These are phyloP conservation scores for Petrolisthes manimaculis DNA, from an alignment of 2,888 invertebrate species.

Conservation along the genomic window DNA sequence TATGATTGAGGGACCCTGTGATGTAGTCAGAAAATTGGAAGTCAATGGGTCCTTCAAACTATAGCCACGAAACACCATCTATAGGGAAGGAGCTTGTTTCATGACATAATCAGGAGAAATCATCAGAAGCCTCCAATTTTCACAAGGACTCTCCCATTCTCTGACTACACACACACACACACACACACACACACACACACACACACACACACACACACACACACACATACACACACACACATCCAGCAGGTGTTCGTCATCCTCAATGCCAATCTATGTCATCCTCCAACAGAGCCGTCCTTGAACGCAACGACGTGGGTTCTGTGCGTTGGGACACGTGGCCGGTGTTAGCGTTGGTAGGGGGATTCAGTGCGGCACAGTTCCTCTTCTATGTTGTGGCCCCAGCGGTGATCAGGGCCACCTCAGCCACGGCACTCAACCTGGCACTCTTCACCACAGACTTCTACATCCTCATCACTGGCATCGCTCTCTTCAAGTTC, in stretches of 20 bases:
- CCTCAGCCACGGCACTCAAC: conserved; percentile 86
- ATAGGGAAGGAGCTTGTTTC: not conserved
- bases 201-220: too few relatives aligned
- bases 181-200: too few relatives aligned
- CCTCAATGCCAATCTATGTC: not conserved
- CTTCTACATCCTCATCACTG: conserved; percentile 85
- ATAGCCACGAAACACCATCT: not conserved
- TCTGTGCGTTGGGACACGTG: conserved; percentile 76
- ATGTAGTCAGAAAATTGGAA: too few relatives aligned
- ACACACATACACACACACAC: too few relatives aligned
- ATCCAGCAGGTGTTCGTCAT: too few relatives aligned
- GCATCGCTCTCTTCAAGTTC: conserved; percentile 84
- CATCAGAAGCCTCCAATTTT: not conserved
- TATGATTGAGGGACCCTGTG: too few relatives aligned
- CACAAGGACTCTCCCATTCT: not conserved
- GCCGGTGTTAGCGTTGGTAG: conserved; percentile 76
- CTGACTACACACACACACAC: too few relatives aligned
- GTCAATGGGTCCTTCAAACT: too few relatives aligned
- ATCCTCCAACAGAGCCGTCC: conserved; percentile 71
- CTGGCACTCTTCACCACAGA: conserved; percentile 85
- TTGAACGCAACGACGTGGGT: conserved; percentile 80
- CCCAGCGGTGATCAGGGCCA: conserved; percentile 80
- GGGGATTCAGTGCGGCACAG: conserved; percentile 79
- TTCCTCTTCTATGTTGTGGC: conserved; percentile 83
- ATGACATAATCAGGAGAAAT: not conserved